phyloP scores from a whole-genome alignment of 2,888 invertebrate species.

The Temnothorax unifasciatus region DNA sequence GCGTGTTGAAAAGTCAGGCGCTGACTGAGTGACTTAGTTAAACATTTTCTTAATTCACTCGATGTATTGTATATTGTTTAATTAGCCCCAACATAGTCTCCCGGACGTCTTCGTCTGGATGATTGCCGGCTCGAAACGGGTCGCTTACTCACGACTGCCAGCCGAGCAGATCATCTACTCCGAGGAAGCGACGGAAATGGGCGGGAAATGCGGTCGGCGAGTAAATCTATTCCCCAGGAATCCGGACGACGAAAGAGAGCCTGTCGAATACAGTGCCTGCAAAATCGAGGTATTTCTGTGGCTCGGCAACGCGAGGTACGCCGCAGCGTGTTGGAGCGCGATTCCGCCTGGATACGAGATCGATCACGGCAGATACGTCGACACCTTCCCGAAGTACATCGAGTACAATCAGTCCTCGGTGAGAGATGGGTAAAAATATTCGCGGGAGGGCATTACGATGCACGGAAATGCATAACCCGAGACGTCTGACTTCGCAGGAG shows the following conservation, averaged over 20 bases:
- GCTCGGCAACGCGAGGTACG: constrained; percentile 81
- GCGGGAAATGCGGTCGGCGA: constrained; percentile 87
- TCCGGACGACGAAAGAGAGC: constrained; percentile 63
- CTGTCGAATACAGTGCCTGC: constrained; percentile 78
- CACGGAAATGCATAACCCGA: not conserved
- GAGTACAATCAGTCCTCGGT: constrained; percentile 81
- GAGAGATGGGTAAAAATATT: constrained; percentile 31
- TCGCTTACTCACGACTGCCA: constrained; percentile 87
- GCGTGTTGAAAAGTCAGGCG: too few species aligned
- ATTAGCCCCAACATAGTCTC: constrained; percentile 87
- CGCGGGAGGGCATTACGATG: not conserved
- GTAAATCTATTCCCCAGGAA: constrained; percentile 81
- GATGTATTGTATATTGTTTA: not conserved
- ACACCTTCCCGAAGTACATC: constrained; percentile 80
- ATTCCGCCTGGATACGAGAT: constrained; percentile 83
- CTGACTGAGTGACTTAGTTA: too few species aligned
- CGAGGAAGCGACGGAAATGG: constrained; percentile 85
- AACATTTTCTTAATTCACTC: too few species aligned
- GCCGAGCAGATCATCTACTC: constrained; percentile 87
- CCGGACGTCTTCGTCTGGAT: constrained; percentile 89
- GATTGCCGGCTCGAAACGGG: constrained; percentile 87
- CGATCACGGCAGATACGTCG: constrained; percentile 70
- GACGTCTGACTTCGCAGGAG: not conserved
- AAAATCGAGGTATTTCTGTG: constrained; percentile 83
- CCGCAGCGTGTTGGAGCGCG: constrained; percentile 80